Conservation (phyloP, 1,140 invertebrate genomes). For the Battus philenor region DNA sequence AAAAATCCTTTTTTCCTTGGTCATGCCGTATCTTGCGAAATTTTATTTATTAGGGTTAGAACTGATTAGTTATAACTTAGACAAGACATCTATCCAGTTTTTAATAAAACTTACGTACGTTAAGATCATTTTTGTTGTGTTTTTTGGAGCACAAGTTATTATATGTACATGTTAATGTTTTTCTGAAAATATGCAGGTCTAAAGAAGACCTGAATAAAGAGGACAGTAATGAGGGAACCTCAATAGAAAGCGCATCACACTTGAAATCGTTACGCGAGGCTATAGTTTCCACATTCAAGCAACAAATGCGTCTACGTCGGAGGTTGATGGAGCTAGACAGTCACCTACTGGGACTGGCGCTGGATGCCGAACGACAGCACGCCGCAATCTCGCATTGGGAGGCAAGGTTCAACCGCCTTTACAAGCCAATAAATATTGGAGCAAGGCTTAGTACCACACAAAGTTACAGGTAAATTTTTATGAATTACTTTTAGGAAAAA, state of each 20-base stretch:
- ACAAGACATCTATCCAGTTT: too few relatives aligned
- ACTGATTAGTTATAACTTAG: too few relatives aligned
- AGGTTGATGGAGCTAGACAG: conserved; percentile 92
- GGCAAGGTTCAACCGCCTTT: conserved; percentile 85
- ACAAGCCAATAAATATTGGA: conserved; percentile 76
- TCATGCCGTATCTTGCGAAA: too few relatives aligned
- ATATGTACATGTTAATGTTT: too few relatives aligned
- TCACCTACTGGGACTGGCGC: conserved; percentile 86
- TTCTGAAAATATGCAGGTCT: too few relatives aligned
- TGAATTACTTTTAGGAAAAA: too few relatives aligned
- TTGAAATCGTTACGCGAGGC: conserved; percentile 87
- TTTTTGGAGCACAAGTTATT: too few relatives aligned
- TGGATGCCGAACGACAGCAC: conserved; percentile 91
- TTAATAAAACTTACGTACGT: too few relatives aligned
- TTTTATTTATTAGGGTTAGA: too few relatives aligned
- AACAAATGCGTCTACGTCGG: conserved; percentile 91
- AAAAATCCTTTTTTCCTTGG: too few relatives aligned
- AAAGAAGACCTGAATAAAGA: conserved; percentile 35
- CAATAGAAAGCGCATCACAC: conserved; percentile 75
- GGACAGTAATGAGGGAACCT: conserved; percentile 35
- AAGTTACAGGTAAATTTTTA: conserved; percentile 71
- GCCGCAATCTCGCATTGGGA: conserved; percentile 92
- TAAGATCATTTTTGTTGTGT: too few relatives aligned
- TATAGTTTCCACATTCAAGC: conserved; percentile 90
- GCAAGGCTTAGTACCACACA: conserved; percentile 77